A percentile compares a stretch with the other conserved stretches of the same genome.
Conservation (phyloP, 2,113 vertebrate species). For the Malurus alboscapulatus region DNA sequence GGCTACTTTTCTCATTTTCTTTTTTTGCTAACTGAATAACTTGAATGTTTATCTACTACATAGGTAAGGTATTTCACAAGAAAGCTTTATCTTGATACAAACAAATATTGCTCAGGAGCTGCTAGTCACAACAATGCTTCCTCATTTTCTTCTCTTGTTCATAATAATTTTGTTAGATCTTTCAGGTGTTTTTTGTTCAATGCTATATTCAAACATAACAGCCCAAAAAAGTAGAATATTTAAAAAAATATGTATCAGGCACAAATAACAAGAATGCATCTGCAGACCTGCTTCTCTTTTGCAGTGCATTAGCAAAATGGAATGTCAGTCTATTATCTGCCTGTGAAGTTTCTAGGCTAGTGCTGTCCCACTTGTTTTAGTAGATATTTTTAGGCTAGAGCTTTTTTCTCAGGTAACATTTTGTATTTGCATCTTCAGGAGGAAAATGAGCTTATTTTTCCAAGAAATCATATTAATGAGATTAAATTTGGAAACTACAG, state of each 20-base stretch:
- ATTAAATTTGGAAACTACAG: neutral
- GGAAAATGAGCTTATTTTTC: neutral
- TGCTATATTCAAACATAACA: neutral
- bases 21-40: neutral
- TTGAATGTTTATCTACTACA: neutral
- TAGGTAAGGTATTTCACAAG: neutral
- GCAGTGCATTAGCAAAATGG: neutral
- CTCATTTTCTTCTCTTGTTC: neutral
- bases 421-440: neutral
- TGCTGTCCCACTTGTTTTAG: neutral
- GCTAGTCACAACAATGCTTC: neutral
- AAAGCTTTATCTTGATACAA: neutral
- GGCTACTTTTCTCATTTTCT: neutral
- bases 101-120: neutral
- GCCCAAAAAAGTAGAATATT: neutral
- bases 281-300: neutral
- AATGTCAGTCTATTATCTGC: neutral
- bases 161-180: neutral
- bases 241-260: neutral
- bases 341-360: neutral
- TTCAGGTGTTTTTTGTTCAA: neutral
- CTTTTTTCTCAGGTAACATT: neutral
- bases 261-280: neutral
- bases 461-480: neutral
- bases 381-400: neutral